phyloP scores from a whole-genome alignment of 2,113 vertebrate species.

The Myotis yumanensis region DNA sequence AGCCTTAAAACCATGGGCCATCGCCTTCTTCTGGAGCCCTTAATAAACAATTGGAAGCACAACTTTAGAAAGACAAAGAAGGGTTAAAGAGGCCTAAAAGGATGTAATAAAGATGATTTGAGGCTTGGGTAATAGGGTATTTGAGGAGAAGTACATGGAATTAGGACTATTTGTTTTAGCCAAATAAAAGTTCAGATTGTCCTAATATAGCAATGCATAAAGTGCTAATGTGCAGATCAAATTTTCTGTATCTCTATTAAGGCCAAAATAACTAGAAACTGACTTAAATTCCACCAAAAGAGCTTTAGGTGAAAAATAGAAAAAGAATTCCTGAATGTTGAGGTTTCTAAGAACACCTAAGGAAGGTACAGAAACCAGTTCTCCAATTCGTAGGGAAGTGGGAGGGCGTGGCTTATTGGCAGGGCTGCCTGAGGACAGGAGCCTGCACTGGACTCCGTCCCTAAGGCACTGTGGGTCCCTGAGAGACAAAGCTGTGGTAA shows the following conservation, averaged over 20 bases:
- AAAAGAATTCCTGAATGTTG: not conserved
- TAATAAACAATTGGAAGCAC: not conserved
- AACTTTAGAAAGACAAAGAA: constrained; percentile 7
- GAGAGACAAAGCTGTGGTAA: not conserved
- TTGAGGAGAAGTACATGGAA: constrained; percentile 66
- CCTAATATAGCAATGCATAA: constrained; percentile 66
- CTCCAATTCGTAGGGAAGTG: not conserved
- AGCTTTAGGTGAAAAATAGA: constrained; percentile 24
- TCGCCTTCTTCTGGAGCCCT: not conserved
- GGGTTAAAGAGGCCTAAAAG: constrained; percentile 7
- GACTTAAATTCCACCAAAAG: constrained; percentile 37
- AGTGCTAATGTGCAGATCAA: constrained; percentile 60
- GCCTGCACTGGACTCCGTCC: not conserved
- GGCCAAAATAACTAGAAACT: constrained; percentile 66
- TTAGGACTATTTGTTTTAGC: constrained; percentile 63
- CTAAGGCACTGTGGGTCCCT: not conserved
- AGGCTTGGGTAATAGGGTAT: constrained; percentile 60
- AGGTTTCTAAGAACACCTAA: not conserved
- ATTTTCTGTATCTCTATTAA: constrained; percentile 56
- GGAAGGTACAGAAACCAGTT: not conserved
- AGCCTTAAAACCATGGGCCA: constrained; percentile 14
- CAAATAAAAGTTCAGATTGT: constrained; percentile 71
- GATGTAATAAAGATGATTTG: constrained; percentile 60
- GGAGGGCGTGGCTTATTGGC: not conserved
- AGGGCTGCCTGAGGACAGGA: not conserved